Base-by-base conservation (phyloP, 1,140 invertebrate species). In the Psix sp. region DNA sequence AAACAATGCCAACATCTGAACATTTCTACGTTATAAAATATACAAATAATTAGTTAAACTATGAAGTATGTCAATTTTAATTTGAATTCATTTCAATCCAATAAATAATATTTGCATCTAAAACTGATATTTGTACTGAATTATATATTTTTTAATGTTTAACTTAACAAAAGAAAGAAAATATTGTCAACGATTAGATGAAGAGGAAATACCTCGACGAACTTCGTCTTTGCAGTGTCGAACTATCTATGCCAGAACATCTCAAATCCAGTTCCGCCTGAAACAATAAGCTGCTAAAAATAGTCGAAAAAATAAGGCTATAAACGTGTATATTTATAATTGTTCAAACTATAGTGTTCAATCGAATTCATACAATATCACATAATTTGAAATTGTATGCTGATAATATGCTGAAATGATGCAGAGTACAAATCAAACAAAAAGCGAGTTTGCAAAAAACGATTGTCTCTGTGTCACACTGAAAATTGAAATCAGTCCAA, bases 201-300 rank as follows among this genome's bases (percentile, higher is more conserved):
- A 24, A 4, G 38, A 49, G 79, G 80, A 80, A 76, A 82, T 78
- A 86, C 84, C 84, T 86, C 40, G 81, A 81, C 15, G 84, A 84
- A 14, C 76, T 66, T 40, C 80, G 80, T 66, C 83, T 81, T 24
- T 80, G 79, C 9, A 81, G 43, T 4, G 74, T 79, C 0, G 82
- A 79, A 74, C 74, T 85, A 62, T 80, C 82, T 63, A 82, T 77
- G 31, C 79, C 79, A 38, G 84, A 80, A 67, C 84, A 86, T 15
- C 84, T 82, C 51, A 86, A 76, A 70, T 86, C 84, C 80, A 86
- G 82, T 52, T 85, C 83, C 63, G 82, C 82, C 84, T 86, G 65
- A 73, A 86, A 86, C 81, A 80, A 39, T 49, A 54, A 81, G 82
- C 84, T 85, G 81, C 84, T 86, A 81, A 63, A 86, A 80, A 84